Percentiles rank a stretch among this genome's conserved stretches.
These are phyloP conservation scores for Mohoua ochrocephala DNA, from an alignment of 2,113 vertebrate genomes.

Conservation along the genomic window DNA sequence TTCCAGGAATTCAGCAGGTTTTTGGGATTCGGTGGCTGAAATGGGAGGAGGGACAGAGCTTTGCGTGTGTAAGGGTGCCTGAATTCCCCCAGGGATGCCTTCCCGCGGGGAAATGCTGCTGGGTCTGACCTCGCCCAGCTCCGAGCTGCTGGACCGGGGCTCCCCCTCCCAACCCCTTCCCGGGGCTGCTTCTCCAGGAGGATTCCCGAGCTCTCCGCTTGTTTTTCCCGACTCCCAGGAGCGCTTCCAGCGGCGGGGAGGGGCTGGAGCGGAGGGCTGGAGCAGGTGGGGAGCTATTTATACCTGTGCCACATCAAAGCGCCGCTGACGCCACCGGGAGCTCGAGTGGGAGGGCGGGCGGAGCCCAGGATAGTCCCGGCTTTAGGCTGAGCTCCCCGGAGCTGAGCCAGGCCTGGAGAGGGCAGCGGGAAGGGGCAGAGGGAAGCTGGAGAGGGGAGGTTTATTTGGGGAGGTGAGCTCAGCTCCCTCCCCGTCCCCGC, in stretches of 20 bases:
- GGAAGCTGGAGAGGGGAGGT: not conserved
- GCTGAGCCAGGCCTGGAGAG: not conserved
- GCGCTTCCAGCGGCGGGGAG: not conserved
- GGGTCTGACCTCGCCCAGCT: not conserved
- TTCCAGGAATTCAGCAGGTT: not conserved
- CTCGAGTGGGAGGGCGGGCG: not conserved
- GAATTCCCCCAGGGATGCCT: not conserved
- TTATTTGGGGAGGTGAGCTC: not conserved
- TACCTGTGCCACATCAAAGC: not conserved
- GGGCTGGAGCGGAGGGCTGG: not conserved
- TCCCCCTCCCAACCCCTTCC: not conserved
- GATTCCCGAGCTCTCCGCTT: not conserved
- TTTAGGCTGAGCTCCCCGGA: not conserved
- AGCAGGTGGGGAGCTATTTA: not conserved
- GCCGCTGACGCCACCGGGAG: not conserved
- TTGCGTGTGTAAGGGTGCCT: fast-evolving
- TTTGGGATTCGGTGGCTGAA: not conserved
- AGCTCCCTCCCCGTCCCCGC: not conserved
- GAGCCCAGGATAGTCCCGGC: not conserved
- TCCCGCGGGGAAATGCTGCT: not conserved
- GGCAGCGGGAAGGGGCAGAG: not conserved
- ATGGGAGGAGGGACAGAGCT: not conserved
- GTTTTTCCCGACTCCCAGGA: not conserved
- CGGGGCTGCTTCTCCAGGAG: not conserved
- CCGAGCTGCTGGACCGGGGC: not conserved